Base-by-base conservation (phyloP, 2,797 vertebrate species). In the Poeciliopsis paucimaculata region DNA sequence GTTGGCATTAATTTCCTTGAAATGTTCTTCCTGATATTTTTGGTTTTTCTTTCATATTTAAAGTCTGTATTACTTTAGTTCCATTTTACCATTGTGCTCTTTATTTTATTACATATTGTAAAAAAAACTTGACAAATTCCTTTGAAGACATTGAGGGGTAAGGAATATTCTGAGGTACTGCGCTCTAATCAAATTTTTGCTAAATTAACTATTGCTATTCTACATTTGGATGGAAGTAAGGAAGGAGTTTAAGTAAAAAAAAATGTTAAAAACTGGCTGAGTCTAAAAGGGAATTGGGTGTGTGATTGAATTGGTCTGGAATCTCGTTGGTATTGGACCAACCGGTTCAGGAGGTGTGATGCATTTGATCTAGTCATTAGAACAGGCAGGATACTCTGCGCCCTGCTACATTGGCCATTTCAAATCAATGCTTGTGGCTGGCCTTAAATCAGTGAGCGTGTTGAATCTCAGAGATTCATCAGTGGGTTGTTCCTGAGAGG, bases 331-430 rank as follows among this genome's bases (percentile, higher is more conserved):
- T 87, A 87, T 87, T 80, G 87, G 85, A 84, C 16, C 36, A 62
- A 80, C 82, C 75, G 53, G 87, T 78, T 78, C 84, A 90, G 92
- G 87, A 91, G 91, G 93, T 92, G 91, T 89, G 90, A 94, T 92
- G 94, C 91, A 92, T 94, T 93, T 95, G 94, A 95, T 95, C 92
- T 82, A 86, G 93, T 95, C 93, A 95, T 96, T 95, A 95, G 87
- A 83, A 83, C 77, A 49, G 90, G 90, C 89, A 80, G 83, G 88
- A 82, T 78, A 88, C 91, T 84, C 77, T 80, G 91, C 57, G 81
- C 91, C 55, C 74, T 84, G 91, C 80, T 93, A 92, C 90, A 93
- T 93, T 90, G 86, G 94, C 92, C 92, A 87, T 94, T 92, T 94
- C 90, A 86, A 93, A 96, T 96, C 95, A 93, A 95, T 95, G 93